These are phyloP conservation scores for Cassiopea xamachana DNA, from an alignment of 30 jellyfish, hydroid and myxozoan genomes.

Conservation along the genomic window DNA sequence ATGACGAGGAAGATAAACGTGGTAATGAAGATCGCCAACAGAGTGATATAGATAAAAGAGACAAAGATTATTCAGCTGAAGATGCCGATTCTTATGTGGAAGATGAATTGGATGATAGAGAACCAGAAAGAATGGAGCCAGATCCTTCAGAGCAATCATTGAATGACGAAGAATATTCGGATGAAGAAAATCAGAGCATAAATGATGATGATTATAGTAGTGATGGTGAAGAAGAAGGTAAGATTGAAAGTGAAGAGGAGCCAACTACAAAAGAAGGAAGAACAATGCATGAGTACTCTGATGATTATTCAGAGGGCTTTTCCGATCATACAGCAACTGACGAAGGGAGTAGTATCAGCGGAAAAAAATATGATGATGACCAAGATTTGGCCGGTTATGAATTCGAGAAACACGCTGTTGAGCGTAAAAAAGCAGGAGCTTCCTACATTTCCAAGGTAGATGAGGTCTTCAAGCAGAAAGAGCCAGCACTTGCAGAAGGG, in stretches of 20 bases:
- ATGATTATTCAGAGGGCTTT: constrained; percentile 61
- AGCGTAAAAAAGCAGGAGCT: constrained; percentile 7
- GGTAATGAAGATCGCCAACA: constrained; percentile 6
- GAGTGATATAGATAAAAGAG: constrained; percentile 5
- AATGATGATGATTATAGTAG: constrained; percentile 25
- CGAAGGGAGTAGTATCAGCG: constrained; percentile 71
- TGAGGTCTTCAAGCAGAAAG: constrained; percentile 80
- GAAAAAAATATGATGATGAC: constrained; percentile 60
- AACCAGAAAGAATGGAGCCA: constrained; percentile 2
- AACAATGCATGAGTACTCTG: constrained; percentile 33
- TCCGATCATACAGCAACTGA: constrained; percentile 73
- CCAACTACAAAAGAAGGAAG: neutral
- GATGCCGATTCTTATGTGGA: constrained; percentile 27
- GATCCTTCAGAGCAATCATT: neutral
- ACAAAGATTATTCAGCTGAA: constrained; percentile 27
- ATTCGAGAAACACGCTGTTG: constrained; percentile 23
- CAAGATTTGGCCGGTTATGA: constrained; percentile 63
- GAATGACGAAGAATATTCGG: constrained; percentile 8
- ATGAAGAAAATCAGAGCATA: constrained; percentile 52
- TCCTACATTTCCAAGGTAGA: constrained; percentile 64
- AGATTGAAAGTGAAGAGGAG: neutral
- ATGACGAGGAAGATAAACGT: constrained; percentile 27
- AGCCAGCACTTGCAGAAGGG: constrained; percentile 92
- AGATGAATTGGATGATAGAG: constrained; percentile 19
- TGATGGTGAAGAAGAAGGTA: constrained; percentile 9